Percentiles rank a stretch among this genome's conserved stretches.
Conservation (phyloP, 53 echinoderm and acorn worm genomes). For the Echinarachnius parma region DNA sequence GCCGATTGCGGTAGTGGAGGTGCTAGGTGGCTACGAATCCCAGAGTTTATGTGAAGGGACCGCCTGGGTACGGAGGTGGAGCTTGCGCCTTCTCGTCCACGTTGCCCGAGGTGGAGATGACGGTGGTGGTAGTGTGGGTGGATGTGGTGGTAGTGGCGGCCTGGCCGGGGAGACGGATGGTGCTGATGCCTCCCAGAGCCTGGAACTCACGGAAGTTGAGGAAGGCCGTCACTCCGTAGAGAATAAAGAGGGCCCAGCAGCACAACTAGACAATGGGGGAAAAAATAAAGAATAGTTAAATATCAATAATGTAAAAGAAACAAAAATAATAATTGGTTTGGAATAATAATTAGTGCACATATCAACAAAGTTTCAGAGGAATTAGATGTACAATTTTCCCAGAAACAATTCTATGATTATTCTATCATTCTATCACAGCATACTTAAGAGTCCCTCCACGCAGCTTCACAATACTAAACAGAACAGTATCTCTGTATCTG, state of each 20-base stretch:
- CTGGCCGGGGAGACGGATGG: constrained; percentile 18
- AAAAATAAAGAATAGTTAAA: background rate
- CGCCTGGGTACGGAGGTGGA: constrained; percentile 50
- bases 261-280: constrained; percentile 22
- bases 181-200: constrained; percentile 49
- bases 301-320: background rate
- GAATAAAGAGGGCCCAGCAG: constrained; percentile 39
- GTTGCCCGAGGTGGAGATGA: constrained; percentile 18
- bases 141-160: constrained; percentile 9
- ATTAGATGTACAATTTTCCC: too few species aligned
- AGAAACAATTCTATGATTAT: too few species aligned
- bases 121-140: constrained; percentile 25
- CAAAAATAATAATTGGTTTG: background rate
- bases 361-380: too few species aligned
- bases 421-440: too few species aligned
- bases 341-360: too few species aligned
- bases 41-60: constrained; percentile 24
- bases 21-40: too few species aligned
- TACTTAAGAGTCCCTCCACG: too few species aligned
- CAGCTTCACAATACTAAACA: too few species aligned
- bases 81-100: constrained; percentile 20
- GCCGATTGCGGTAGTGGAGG: too few species aligned
- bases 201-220: constrained; percentile 57
- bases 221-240: constrained; percentile 55
- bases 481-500: too few species aligned